Percentiles rank a stretch among this genome's conserved stretches.
Conservation (phyloP, 92 coral and sea anemone genomes). For the Diadumene lineata region DNA sequence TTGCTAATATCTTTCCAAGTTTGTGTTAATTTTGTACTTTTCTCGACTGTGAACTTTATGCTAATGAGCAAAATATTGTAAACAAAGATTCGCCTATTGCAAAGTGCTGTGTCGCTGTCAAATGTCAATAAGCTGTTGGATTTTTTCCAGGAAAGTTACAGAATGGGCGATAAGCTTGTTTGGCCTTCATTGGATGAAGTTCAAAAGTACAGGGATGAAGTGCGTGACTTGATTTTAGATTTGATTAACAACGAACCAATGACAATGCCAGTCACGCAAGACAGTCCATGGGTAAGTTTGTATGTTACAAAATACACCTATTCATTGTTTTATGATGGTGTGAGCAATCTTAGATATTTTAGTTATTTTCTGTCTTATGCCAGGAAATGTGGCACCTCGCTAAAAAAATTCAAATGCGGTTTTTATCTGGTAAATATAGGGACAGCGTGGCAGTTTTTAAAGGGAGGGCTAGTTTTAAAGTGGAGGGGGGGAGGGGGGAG, state of each 20-base stretch:
- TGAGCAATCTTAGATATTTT: background rate
- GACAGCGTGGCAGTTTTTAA: too few relatives aligned
- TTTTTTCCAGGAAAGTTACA: conserved; percentile 51
- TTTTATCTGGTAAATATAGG: too few relatives aligned
- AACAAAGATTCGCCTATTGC: too few relatives aligned
- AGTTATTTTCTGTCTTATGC: background rate
- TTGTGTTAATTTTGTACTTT: too few relatives aligned
- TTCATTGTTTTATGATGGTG: background rate
- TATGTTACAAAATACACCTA: background rate
- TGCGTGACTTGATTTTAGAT: conserved; percentile 39
- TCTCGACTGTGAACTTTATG: too few relatives aligned
- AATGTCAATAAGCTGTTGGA: background rate
- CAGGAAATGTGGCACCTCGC: too few relatives aligned
- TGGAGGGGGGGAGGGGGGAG: too few relatives aligned
- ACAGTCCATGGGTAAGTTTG: conserved; percentile 62
- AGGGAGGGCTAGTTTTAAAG: too few relatives aligned
- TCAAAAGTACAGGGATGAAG: conserved; percentile 45
- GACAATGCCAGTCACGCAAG: conserved; percentile 60
- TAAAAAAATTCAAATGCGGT: too few relatives aligned
- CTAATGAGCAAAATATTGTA: too few relatives aligned
- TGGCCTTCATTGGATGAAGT: conserved; percentile 64
- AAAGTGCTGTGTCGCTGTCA: too few relatives aligned
- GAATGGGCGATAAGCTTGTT: conserved; percentile 63
- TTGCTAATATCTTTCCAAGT: too few relatives aligned
- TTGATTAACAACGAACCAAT: conserved; percentile 55